Evolutionary conservation across 1,140 invertebrate genomes (phyloP), one percentile per base, ranked within the genome.

Genomic region (Euborellia annulipes): DNA sequence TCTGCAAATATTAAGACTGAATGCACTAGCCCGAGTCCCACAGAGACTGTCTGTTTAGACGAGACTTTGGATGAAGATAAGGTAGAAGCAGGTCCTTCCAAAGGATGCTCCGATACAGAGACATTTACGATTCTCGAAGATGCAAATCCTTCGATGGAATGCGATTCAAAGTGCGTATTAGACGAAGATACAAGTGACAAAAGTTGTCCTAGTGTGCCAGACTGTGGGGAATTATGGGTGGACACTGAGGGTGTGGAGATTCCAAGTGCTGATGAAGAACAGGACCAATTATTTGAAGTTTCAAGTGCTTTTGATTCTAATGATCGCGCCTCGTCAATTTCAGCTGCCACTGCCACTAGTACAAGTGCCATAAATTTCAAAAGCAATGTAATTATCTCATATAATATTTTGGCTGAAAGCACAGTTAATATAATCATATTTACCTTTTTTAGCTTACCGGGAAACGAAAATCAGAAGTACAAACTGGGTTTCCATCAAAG

Each of bases 401-500:
- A 37, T 38, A 42, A 37, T 16, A 20, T 48, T 23, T 9, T 50
- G 9, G 37, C 13, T 38, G 23, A 11, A 43, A 36, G 36, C 22
- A 3, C 11, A 37, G 20, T 41, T 23, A 17, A 34, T 9, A 34
- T 18, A 19, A 8, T 44, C 17, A 3, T 32, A 13, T 14, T 9
- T 27, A 30, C 17, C 4, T 30, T 17, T 22, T 21, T 50, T 50
- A 49, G 49, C 40, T 46, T 50, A 47, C 48, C 62, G 49, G 59
- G 40, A 66, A 67, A 57, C 56, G 65, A 34, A 66, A 67, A 53
- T 52, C 59, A 44, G 63, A 66, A 47, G 48, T 56, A 41, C 60
- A 61, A 54, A 62, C 63, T 62, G 60, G 57, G 44, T 61, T 61
- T 50, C 63, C 64, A 20, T 59, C 59, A 48, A 67, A 67, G 54